phyloP scores from a whole-genome alignment of 2,113 vertebrate species.

The Lepidothrix coronata region DNA sequence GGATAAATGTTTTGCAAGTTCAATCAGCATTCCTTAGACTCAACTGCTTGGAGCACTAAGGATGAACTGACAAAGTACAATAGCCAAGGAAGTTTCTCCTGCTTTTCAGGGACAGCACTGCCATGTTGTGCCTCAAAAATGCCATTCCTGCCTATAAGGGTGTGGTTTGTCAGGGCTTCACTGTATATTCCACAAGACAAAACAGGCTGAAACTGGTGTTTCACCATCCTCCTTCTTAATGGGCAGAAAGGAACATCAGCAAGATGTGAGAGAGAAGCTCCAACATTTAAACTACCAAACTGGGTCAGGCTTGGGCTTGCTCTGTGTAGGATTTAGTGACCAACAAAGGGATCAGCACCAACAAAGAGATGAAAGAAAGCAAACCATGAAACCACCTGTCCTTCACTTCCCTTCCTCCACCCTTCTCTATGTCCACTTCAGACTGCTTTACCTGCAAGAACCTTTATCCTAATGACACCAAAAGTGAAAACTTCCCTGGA shows the following conservation, averaged over 20 bases:
- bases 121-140: rapidly evolving
- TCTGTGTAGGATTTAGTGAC: rapidly evolving
- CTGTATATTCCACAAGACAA: not conserved
- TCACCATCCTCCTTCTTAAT: not conserved
- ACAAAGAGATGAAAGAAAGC: not conserved
- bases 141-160: not conserved
- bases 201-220: not conserved
- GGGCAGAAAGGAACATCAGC: not conserved
- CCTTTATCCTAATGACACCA: not conserved
- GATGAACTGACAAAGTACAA: not conserved
- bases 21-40: not conserved
- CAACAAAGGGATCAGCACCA: not conserved
- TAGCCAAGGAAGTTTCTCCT: not conserved
- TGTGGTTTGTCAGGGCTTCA: not conserved
- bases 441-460: not conserved
- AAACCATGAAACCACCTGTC: not conserved
- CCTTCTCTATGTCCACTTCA: not conserved
- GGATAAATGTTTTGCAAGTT: not conserved
- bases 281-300: not conserved
- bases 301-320: not conserved
- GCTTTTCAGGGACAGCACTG: not conserved
- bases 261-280: not conserved
- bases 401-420: not conserved
- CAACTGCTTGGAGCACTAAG: not conserved
- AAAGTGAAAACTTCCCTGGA: not conserved